Evolutionary conservation across 2,888 invertebrate genomes (phyloP), one percentile per base, ranked within the genome.

Genomic region (Elmis aenea): DNA sequence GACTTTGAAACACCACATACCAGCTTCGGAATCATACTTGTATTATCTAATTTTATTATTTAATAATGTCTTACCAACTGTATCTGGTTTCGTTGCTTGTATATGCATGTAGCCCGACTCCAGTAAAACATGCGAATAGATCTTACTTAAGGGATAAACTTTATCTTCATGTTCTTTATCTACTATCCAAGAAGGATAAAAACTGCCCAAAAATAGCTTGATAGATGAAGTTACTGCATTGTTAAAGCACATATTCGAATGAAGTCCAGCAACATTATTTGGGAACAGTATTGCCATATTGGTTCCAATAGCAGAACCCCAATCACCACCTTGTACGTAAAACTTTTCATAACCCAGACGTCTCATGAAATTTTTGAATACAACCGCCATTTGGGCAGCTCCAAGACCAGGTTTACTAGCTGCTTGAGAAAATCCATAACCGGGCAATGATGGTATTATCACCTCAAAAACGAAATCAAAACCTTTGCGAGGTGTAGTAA

Each of bases 41-140:
- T n/a, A n/a, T n/a, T n/a, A n/a, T n/a, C n/a, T n/a, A n/a, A 3
- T 3, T 1, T 2, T 6, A 13, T 24, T 11, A 5, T 22, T 23
- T 8, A 5, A 6, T 9, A 26, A 15, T 4, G 26, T 13, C 37
- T 64, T 61, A 85, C 89, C 91, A 47, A 89, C 68, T 0, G 91
- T 90, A 54, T 93, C 92, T 8, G 93, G 92, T 61, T 89, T 92
- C 0, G 90, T 90, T 0, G 86, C 77, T 59, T 93, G 92, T 6
- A 91, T 49, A 58, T 91, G 90, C 53, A 85, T 62, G 51, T 80
- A 82, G 1, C 80, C 82, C 21, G 59, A 59, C 58, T 81, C 79
- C 23, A 69, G 67, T 24, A 76, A 38, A 62, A 11, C 70, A 40
- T 62, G 67, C 1, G 33, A 25, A 20, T 50, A 41, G 1, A 43